Base-by-base conservation (phyloP, 2,888 invertebrate species). In the Trypoxylon attenuatum region DNA sequence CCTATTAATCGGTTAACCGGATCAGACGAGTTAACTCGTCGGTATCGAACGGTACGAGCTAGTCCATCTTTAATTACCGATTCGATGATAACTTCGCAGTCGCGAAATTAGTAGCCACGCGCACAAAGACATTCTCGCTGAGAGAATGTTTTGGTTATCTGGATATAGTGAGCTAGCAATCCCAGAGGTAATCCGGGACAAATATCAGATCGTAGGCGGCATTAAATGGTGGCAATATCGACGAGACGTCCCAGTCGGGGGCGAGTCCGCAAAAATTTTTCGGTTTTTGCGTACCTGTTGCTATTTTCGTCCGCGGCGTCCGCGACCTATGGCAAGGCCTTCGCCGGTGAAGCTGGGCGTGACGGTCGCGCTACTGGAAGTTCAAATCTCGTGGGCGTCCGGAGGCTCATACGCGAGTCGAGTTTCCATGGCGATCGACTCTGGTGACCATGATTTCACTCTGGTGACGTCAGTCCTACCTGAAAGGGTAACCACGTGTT, bases 351-450 rank as follows among this genome's bases (percentile, higher is more conserved):
- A 71, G 61, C 64, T 68, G 67, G 57, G 70, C 59, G 63, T 67
- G 61, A 60, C 63, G 58, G 56, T 43, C 50, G 60, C 41, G 25
- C 13, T 42, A 27, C 43, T 46, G 56, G 69, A 69, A 71, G 59
- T 76, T 76, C 64, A 68, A 68, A 76, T 61, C 73, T 71, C 73
- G 76, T 76, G 65, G 76, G 76, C 76, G 76, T 71, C 41, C 60
- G 61, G 39, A 15, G 57, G 53, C 29, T 23, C 21, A 39, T 47
- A 15, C 25, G 29, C 42, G 58, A 45, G 42, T 4, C 5, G 59
- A 64, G 69, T 66, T 66, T 69, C 66, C 69, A 71, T 66, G 71
- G 59, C 38, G 74, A 69, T 61, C 50, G 18, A 50, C 59, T 59
- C 57, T 63, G 60, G 69, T 75, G 74, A 75, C 74, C 74, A 74